Conservation (phyloP, 92 coral and sea anemone genomes). For the Meandrina meandrites region DNA sequence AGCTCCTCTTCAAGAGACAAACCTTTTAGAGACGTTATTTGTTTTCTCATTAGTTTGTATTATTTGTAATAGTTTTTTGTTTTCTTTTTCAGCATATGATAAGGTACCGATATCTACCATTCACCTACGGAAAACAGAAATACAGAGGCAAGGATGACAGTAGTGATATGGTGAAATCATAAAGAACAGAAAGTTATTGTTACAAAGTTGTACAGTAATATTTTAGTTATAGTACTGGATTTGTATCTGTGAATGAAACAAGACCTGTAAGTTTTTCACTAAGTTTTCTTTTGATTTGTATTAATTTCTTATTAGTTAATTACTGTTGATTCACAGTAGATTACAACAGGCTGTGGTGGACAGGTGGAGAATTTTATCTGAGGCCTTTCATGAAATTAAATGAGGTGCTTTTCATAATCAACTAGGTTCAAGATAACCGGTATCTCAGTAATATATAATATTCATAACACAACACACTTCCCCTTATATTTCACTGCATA, state of each 20-base stretch:
- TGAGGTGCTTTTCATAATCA: not conserved
- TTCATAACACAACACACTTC: not conserved
- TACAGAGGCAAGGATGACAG: constrained; percentile 92
- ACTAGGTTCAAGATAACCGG: not conserved
- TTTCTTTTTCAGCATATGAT: constrained; percentile 84
- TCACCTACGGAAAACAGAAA: constrained; percentile 92
- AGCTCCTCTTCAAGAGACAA: too few species aligned
- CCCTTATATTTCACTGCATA: not conserved
- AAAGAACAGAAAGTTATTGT: constrained; percentile 21
- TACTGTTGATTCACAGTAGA: not conserved
- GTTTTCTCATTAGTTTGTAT: not conserved
- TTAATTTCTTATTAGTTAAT: not conserved
- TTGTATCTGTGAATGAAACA: not conserved
- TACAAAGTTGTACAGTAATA: constrained; percentile 39
- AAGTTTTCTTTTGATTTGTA: constrained; percentile 1
- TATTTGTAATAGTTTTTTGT: not conserved
- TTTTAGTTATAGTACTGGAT: constrained; percentile 19
- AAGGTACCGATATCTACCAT: constrained; percentile 90
- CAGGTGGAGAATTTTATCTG: not conserved
- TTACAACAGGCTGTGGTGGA: not conserved
- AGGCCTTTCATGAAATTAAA: not conserved
- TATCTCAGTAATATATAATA: not conserved
- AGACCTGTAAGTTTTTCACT: not conserved
- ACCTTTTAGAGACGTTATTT: not conserved
- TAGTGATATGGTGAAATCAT: constrained; percentile 89